phyloP scores from a whole-genome alignment of 2,797 vertebrate genomes.

The Limosa lapponica region DNA sequence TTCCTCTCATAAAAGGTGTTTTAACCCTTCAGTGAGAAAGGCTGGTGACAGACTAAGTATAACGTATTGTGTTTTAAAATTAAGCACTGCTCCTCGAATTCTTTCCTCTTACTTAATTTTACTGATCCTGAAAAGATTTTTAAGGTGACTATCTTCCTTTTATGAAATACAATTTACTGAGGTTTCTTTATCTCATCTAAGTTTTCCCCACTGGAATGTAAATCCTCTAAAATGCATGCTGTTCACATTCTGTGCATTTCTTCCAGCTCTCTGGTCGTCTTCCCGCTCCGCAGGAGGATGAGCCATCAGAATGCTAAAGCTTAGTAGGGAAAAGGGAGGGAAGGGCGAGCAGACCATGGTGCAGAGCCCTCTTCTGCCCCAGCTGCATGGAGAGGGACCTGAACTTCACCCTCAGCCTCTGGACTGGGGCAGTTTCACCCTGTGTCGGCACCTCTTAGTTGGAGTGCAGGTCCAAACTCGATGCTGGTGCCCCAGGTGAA shows the following conservation, averaged over 20 bases:
- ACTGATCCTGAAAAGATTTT: not conserved
- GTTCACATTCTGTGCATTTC: not conserved
- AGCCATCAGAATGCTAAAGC: not conserved
- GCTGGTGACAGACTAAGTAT: not conserved
- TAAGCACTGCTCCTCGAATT: not conserved
- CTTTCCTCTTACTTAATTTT: not conserved
- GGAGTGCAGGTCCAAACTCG: fast-evolving
- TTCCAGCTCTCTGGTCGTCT: not conserved
- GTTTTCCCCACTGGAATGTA: not conserved
- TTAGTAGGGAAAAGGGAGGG: not conserved
- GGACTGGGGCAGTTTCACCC: fast-evolving
- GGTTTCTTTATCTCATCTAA: not conserved
- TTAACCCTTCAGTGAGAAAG: not conserved
- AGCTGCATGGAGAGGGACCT: not conserved
- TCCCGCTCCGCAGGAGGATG: not conserved
- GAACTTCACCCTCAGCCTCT: not conserved
- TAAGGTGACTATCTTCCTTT: not conserved
- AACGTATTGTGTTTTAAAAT: not conserved
- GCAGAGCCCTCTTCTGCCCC: not conserved
- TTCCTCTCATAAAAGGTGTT: not conserved
- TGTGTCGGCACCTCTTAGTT: not conserved
- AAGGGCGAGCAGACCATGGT: fast-evolving
- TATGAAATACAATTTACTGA: not conserved
- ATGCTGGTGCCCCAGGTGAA: fast-evolving
- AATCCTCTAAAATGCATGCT: not conserved